Evolutionary conservation across 2,113 vertebrate species (phyloP).

Genomic region (Acrocephalus kingi): DNA sequence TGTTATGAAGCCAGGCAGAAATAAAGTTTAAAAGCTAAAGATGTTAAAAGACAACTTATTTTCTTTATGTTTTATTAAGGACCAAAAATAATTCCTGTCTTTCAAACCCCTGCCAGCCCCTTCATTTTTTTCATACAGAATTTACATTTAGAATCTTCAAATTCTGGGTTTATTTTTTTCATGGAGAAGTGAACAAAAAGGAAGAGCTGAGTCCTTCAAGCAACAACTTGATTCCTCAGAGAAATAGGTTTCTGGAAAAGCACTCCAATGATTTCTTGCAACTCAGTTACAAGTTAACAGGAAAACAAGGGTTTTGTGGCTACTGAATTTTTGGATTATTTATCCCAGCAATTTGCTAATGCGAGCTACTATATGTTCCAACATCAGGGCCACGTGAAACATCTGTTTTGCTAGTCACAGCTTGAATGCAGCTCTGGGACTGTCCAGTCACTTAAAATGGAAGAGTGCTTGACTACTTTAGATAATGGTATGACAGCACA

Average conservation of each 20-base stretch:
- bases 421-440: rapidly evolving
- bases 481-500: neutral
- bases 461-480: neutral
- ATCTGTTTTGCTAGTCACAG: neutral
- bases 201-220: neutral
- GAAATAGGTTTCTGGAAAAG: neutral
- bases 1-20: neutral
- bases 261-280: neutral
- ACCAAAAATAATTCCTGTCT: neutral
- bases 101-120: neutral
- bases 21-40: neutral
- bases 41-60: neutral
- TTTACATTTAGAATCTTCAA: neutral
- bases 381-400: neutral
- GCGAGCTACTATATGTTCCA: neutral
- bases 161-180: neutral
- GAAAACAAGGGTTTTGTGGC: neutral
- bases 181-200: neutral
- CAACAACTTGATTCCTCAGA: neutral
- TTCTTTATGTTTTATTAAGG: neutral
- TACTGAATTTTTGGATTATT: neutral
- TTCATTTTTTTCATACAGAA: neutral
- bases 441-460: neutral
- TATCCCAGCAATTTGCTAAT: neutral
- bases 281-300: neutral